Evolutionary conservation across 2,113 vertebrate species (phyloP).

Genomic region (Bufo gargarizans): DNA sequence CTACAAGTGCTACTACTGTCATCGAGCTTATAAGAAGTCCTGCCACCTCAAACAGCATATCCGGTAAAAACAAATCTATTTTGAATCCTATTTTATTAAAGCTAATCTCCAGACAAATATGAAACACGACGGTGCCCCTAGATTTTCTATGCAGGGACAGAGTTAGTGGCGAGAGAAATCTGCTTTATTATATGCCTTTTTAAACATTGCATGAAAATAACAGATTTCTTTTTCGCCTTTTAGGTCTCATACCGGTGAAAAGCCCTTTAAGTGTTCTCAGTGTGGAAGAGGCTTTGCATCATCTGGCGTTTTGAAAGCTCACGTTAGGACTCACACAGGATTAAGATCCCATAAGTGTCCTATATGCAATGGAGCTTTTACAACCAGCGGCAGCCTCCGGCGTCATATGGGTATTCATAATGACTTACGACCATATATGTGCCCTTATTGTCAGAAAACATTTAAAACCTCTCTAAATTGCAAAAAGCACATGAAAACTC

Average conservation of each 20-base stretch:
- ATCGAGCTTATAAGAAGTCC: conserved; percentile 96
- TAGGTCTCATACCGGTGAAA: conserved; percentile 96
- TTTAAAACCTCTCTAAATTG: conserved; percentile 98
- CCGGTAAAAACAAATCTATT: conserved; percentile 76
- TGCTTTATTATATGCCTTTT: neutral
- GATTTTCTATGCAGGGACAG: too few species aligned
- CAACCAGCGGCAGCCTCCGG: conserved; percentile 92
- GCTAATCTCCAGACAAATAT: too few species aligned
- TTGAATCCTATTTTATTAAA: too few species aligned
- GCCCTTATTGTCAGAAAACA: conserved; percentile 98
- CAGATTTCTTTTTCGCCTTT: neutral
- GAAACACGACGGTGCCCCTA: too few species aligned
- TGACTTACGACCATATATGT: conserved; percentile 95
- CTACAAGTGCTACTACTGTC: conserved; percentile 94
- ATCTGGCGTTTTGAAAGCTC: conserved; percentile 95
- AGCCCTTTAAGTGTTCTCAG: conserved; percentile 94
- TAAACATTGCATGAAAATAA: neutral
- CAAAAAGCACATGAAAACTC: conserved; percentile 99
- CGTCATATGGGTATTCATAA: conserved; percentile 98
- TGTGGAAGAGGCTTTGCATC: conserved; percentile 97
- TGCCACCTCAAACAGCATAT: conserved; percentile 98
- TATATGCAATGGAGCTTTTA: conserved; percentile 94
- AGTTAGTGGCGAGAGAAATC: neutral
- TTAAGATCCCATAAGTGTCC: conserved; percentile 95
- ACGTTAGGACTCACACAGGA: conserved; percentile 93